A percentile compares a stretch with the other conserved stretches of the same genome.
Conservation (phyloP, 2,888 invertebrate genomes). For the Frankliniella intonsa region DNA sequence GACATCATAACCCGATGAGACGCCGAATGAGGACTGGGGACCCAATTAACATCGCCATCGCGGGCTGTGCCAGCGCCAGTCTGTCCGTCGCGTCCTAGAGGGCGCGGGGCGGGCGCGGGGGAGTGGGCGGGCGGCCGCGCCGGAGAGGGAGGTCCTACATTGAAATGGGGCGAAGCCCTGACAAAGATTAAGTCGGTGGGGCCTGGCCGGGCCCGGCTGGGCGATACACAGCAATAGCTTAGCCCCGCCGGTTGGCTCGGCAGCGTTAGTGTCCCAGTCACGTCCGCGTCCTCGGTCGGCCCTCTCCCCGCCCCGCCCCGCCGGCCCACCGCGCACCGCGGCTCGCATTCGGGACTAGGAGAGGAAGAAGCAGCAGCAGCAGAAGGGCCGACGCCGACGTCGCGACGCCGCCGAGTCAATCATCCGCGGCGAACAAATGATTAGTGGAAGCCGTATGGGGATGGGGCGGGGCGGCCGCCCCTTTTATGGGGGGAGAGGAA, state of each 20-base stretch:
- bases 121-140: background rate
- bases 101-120: background rate
- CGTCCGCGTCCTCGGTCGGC: background rate
- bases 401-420: background rate
- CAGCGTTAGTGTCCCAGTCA: constrained; percentile 5
- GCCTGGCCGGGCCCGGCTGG: background rate
- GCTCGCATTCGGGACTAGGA: background rate
- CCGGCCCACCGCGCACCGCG: background rate
- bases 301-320: background rate
- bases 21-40: background rate
- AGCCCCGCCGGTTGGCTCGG: background rate
- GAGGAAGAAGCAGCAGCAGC: background rate
- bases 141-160: background rate
- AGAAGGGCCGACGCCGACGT: background rate
- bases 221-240: background rate
- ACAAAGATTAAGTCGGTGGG: constrained; percentile 1
- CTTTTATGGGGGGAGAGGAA: too few species aligned
- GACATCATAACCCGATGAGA: background rate
- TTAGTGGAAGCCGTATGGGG: too few species aligned
- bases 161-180: background rate
- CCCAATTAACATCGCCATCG: background rate
- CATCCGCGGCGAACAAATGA: background rate
- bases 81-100: background rate
- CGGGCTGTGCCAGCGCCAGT: background rate
- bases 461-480: too few species aligned